Conservation (phyloP, 2,797 vertebrate genomes). For the Delichon dasypus region DNA sequence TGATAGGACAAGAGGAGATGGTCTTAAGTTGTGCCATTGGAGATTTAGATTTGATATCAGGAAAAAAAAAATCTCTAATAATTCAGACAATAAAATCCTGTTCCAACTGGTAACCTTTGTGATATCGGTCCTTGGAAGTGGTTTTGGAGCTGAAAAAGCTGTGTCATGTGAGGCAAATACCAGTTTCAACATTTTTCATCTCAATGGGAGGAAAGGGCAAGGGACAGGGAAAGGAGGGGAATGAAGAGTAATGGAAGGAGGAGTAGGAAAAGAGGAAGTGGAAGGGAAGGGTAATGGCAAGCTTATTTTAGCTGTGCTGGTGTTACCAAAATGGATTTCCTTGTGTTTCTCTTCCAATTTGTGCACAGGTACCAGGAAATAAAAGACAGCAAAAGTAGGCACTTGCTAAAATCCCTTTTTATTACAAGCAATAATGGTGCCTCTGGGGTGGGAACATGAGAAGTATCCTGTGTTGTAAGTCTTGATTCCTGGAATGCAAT, state of each 20-base stretch:
- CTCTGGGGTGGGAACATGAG: not conserved
- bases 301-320: not conserved
- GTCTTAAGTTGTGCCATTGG: not conserved
- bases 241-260: not conserved
- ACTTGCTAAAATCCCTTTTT: not conserved
- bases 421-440: not conserved
- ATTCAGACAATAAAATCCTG: not conserved
- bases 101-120: not conserved
- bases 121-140: not conserved
- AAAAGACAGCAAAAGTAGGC: not conserved
- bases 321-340: not conserved
- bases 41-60: not conserved
- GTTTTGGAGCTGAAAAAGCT: not conserved
- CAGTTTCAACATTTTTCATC: not conserved
- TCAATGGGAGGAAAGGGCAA: not conserved
- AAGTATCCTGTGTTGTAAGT: not conserved
- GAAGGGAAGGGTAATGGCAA: not conserved
- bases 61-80: not conserved
- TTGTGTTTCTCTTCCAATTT: not conserved
- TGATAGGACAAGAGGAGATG: not conserved
- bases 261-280: not conserved
- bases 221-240: not conserved
- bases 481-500: not conserved
- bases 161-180: not conserved
- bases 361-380: not conserved